Base-by-base conservation (phyloP, 1,140 invertebrate genomes). In the Drosophila malerkotliana region DNA sequence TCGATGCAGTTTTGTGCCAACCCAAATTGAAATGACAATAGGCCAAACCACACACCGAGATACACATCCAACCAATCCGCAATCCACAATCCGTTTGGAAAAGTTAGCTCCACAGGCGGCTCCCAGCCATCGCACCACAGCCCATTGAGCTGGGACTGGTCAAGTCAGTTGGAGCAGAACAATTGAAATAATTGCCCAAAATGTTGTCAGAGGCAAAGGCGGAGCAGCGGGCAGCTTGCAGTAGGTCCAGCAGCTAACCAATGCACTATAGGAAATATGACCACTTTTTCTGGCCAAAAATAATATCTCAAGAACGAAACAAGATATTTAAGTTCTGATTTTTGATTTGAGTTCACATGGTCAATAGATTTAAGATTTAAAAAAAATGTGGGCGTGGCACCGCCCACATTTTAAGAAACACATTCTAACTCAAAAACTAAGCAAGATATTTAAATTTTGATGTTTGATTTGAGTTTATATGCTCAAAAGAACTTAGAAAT, bases 151-250 rank as follows among this genome's bases (percentile, higher is more conserved):
- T 18, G 53, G 34, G 26, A 58, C 47, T 26, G 54, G 57, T 37
- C 52, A 54, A 59, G 51, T 24, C 69, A 66, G 72, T 44, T 66
- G 54, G 34, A 75, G 48, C 48, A 49, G 60, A 59, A 67, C 72
- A 75, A 76, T 76, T 67, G 72, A 76, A 76, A 76, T 76, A 75
- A 76, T 76, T 75, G 72, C 72, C 48, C 72, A 58, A 74, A 74
- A 57, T 74, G 68, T 57, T 54, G 47, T 41, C 48, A 9, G 30
- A 44, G 37, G 41, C 2, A 26, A 21, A 8, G 3, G 32, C 7
- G 18, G 12, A 10, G 41, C 14, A 44, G 39, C 5, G 10, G 28
- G 10, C 39, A 26, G 10, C 69, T 14, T 5, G 5, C 41, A 9
- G 14, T 12, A 12, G 41, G 41, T 44, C 15, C 41, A 7, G 41